phyloP scores from a whole-genome alignment of 2,888 invertebrate genomes.

The Carpatolechia fugitivella region DNA sequence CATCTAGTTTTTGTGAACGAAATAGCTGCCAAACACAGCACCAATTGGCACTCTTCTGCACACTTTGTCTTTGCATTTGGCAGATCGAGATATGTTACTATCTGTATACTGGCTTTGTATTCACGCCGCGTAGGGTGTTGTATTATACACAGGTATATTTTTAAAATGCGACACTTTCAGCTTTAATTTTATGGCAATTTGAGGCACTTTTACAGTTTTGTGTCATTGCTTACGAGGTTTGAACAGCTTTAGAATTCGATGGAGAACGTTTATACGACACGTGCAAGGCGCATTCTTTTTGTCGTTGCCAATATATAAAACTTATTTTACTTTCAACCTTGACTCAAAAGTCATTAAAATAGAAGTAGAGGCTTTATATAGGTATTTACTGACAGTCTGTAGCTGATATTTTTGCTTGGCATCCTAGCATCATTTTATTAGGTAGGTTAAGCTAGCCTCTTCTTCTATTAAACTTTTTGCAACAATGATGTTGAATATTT shows the following conservation, averaged over 20 bases:
- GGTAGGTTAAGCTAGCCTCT: no score
- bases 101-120: conserved; percentile 31
- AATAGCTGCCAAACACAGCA: conserved; percentile 32
- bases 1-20: conserved; percentile 30
- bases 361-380: no score
- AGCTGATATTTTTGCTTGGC: no score
- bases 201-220: conserved; percentile 30
- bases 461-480: no score
- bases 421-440: no score
- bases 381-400: no score
- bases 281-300: neutral
- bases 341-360: no score
- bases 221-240: conserved; percentile 33
- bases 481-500: no score
- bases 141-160: conserved; percentile 28
- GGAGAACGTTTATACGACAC: neutral
- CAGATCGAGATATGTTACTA: conserved; percentile 28
- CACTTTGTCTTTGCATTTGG: conserved; percentile 22
- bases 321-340: no score
- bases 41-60: conserved; percentile 23
- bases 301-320: neutral
- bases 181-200: conserved; percentile 34
- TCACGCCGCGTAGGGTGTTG: conserved; percentile 22
- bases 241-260: conserved; percentile 12
- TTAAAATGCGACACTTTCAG: conserved; percentile 34